Percentiles rank a stretch among this genome's conserved stretches.
Evolutionary conservation across 2,797 vertebrate species (phyloP).

Genomic region (Rhadinocentrus ornatus): DNA sequence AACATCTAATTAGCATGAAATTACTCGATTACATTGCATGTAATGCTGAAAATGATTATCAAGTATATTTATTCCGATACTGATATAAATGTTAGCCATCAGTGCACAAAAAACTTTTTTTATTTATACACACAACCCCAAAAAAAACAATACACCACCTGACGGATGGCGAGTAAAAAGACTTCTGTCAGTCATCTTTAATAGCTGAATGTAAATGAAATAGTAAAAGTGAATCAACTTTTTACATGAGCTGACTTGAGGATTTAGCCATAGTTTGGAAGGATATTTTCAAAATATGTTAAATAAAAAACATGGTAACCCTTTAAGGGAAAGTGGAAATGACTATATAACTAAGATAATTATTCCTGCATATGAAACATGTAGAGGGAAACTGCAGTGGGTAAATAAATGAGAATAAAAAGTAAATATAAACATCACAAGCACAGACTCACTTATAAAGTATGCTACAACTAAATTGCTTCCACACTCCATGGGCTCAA

Average conservation of each 20-base stretch:
- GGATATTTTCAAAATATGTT: slow-evolving; percentile 52
- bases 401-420: slow-evolving; percentile 74
- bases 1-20: background rate
- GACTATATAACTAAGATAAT: slow-evolving; percentile 64
- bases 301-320: slow-evolving; percentile 54
- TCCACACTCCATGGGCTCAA: slow-evolving; percentile 76
- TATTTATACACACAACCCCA: background rate
- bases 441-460: slow-evolving; percentile 74
- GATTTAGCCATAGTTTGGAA: slow-evolving; percentile 20
- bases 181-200: background rate
- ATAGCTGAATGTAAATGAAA: slow-evolving; percentile 5
- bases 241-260: slow-evolving; percentile 15
- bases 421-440: slow-evolving; percentile 73
- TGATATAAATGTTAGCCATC: background rate
- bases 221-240: slow-evolving; percentile 3
- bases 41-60: background rate
- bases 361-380: slow-evolving; percentile 65
- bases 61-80: background rate
- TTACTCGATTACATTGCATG: background rate
- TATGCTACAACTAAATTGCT: slow-evolving; percentile 80
- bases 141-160: slow-evolving; percentile 8
- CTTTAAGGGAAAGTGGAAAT: slow-evolving; percentile 48
- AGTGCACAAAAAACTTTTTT: background rate
- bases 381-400: slow-evolving; percentile 38
- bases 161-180: background rate